These are phyloP conservation scores for Lineus longissimus DNA, from an alignment of 1,140 invertebrate species.

Conservation along the genomic window DNA sequence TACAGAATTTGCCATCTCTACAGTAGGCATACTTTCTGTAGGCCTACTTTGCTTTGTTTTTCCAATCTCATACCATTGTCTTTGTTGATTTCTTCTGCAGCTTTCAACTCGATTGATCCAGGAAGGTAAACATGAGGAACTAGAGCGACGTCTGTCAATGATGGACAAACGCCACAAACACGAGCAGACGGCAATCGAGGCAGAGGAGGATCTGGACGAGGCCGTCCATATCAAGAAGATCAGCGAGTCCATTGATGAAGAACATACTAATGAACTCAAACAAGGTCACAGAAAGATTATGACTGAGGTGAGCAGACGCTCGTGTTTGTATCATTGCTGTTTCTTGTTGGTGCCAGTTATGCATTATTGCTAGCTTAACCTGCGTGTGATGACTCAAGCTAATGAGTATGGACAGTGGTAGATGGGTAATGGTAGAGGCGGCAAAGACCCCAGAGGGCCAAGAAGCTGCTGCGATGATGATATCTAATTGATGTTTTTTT, in stretches of 20 bases:
- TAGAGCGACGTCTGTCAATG: slow-evolving; percentile 30
- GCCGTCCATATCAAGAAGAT: slow-evolving; percentile 34
- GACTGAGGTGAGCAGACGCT: slow-evolving; percentile 23
- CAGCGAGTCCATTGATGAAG: slow-evolving; percentile 33
- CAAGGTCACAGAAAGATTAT: slow-evolving; percentile 32
- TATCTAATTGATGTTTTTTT: no score
- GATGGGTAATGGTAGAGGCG: no score
- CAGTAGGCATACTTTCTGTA: no score
- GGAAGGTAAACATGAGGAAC: slow-evolving; percentile 36
- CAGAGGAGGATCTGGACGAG: slow-evolving; percentile 38
- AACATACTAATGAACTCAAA: slow-evolving; percentile 28
- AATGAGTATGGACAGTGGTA: no score
- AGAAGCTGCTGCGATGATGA: no score
- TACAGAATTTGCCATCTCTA: no score
- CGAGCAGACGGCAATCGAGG: slow-evolving; percentile 30
- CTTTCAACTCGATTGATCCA: slow-evolving; percentile 37
- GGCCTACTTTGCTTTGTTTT: no score
- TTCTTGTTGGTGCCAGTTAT: no score
- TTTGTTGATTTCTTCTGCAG: slow-evolving; percentile 18
- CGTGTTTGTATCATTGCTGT: background rate
- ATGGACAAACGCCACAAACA: slow-evolving; percentile 34
- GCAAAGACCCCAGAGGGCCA: slow-evolving; percentile 18
- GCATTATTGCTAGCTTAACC: no score
- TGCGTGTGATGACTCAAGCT: no score
- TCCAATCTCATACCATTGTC: no score